Base-by-base conservation (phyloP, 23 tunicate genomes). In the Diplosoma virens region DNA sequence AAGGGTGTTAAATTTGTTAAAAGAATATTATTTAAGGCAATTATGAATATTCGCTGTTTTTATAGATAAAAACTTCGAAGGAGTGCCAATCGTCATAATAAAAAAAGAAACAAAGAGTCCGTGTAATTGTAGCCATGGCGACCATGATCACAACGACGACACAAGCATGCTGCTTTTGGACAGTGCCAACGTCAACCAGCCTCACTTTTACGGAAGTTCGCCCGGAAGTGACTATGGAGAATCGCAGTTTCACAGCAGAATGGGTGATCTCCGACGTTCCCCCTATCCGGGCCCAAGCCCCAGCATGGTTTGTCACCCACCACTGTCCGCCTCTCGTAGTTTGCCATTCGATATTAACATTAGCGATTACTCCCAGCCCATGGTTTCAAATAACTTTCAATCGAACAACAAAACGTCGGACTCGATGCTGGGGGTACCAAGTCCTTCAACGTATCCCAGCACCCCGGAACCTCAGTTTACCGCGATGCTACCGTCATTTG, bases 41-140 rank as follows among this genome's bases (percentile, higher is more conserved):
- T n/a, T n/a, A n/a, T n/a, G n/a, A n/a, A n/a, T n/a, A n/a, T n/a
- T n/a, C n/a, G n/a, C 24, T 69, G 32, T 70, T 34, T 63, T 31
- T 63, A n/a, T 67, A 83, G 87, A 83, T 35, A 74, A 83, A 47
- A 63, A 74, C 16, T 83, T 89, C 28, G 71, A 83, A 37, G 96
- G 96, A 14, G 84, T 78, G 18, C 96, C 96, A 1, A 83, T 89
- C 29, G 86, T 89, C 27, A 82, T 89, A 36, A 89, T 89, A n/a
- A 82, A 89, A 56, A 71, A 89, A 78, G 96, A 89, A 55, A 78
- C 89, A 0, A 68, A 73, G 30, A 88, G 78, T 47, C 37, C 65
- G 33, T 89, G 88, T 71, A 73, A 80, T 28, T 89, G 96, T 64
- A 75, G 82, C 64, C 82, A 79, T 5, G 76, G 83, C 36, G 55